phyloP scores from a whole-genome alignment of 2,797 vertebrate species.

The Acropternis orthonyx region DNA sequence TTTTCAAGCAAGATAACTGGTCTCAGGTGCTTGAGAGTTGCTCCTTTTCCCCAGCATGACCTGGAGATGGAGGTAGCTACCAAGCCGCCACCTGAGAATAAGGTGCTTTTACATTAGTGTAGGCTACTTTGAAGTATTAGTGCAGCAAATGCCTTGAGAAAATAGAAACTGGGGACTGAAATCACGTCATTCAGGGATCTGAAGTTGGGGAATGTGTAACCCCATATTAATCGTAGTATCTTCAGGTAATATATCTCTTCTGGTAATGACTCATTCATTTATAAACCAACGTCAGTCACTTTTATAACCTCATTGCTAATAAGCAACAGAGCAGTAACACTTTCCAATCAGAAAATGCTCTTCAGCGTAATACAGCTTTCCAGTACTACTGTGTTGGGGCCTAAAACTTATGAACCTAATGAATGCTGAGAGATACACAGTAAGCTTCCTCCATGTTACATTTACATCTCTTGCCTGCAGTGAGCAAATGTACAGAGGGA shows the following conservation, averaged over 20 bases:
- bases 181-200: background rate
- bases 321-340: constrained; percentile 1
- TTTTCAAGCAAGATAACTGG: constrained; percentile 6
- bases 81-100: background rate
- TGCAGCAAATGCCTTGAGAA: background rate
- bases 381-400: background rate
- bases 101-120: background rate
- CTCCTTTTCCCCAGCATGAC: background rate
- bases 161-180: background rate
- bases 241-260: constrained; percentile 7
- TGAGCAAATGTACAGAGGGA: background rate
- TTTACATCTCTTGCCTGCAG: background rate
- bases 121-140: background rate
- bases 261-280: background rate
- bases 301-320: background rate
- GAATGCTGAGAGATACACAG: background rate
- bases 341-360: background rate
- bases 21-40: background rate
- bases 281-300: background rate
- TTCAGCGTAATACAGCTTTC: background rate
- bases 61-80: background rate
- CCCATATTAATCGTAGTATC: background rate
- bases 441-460: background rate
- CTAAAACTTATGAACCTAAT: background rate
- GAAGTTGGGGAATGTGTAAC: background rate